Evolutionary conservation across 2,113 vertebrate genomes (phyloP).

Genomic region (Aramus guarauna): DNA sequence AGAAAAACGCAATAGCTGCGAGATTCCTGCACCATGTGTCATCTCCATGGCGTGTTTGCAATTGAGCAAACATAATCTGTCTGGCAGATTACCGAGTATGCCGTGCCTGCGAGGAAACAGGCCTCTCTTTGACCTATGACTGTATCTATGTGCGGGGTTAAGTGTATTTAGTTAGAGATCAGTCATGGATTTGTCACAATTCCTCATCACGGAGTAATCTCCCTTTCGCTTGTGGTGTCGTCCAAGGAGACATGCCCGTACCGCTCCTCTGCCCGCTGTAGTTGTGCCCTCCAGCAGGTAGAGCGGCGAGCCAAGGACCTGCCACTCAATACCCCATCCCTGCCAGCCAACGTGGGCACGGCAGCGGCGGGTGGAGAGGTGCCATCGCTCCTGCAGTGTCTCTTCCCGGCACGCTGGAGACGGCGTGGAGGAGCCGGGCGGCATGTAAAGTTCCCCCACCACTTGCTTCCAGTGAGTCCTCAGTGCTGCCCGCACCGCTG

Average conservation of each 20-base stretch:
- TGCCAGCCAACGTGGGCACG: accelerated
- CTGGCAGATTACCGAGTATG: neutral
- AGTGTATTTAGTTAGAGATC: neutral
- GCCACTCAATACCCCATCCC: neutral
- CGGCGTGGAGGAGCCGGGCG: accelerated
- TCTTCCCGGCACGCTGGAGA: neutral
- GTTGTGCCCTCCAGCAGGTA: neutral
- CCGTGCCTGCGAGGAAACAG: neutral
- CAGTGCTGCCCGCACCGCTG: accelerated
- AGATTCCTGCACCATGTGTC: neutral
- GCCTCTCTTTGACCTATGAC: conserved; percentile 17
- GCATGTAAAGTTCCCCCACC: accelerated
- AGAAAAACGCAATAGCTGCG: neutral
- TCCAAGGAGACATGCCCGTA: neutral
- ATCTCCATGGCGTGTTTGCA: neutral
- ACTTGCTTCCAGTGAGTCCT: neutral
- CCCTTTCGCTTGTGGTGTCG: neutral
- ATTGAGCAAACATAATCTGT: conserved; percentile 6
- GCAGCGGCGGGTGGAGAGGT: neutral
- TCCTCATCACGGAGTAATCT: neutral
- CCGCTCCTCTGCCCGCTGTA: accelerated
- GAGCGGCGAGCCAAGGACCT: neutral
- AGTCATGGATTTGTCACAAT: neutral
- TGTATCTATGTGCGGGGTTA: neutral
- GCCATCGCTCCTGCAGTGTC: accelerated